These are phyloP conservation scores for Paracanthobrama guichenoti DNA, from an alignment of 2,113 vertebrate genomes.

Conservation along the genomic window DNA sequence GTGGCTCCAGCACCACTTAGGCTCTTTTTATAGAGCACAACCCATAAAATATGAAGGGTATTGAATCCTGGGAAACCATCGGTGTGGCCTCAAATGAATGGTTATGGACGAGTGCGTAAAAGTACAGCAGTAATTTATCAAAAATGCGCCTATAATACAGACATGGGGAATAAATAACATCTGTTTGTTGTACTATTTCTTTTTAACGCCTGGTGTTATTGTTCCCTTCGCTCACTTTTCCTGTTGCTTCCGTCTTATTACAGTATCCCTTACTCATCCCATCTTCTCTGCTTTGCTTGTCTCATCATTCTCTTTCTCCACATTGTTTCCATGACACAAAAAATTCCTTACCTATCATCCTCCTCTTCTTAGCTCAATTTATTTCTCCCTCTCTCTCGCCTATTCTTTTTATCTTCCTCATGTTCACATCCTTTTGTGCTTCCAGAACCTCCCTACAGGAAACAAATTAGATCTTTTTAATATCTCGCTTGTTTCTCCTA, in stretches of 20 bases:
- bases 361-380: constrained; percentile 12
- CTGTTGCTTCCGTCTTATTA: neutral
- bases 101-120: constrained; percentile 45
- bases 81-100: constrained; percentile 50
- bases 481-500: neutral
- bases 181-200: constrained; percentile 9
- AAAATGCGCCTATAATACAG: constrained; percentile 57
- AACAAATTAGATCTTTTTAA: constrained; percentile 14
- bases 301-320: constrained; percentile 1
- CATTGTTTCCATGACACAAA: neutral
- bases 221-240: neutral
- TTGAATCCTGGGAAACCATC: constrained; percentile 57
- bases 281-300: neutral
- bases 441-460: neutral
- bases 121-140: constrained; percentile 45
- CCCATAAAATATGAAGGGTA: constrained; percentile 65
- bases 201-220: constrained; percentile 1
- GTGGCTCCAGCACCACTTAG: constrained; percentile 56
- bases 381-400: neutral
- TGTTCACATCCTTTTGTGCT: neutral
- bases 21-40: constrained; percentile 52
- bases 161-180: constrained; percentile 49
- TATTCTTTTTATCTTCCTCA: neutral
- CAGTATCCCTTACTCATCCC: neutral
- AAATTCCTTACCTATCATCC: constrained; percentile 2